phyloP scores from a whole-genome alignment of 2,888 invertebrate genomes.

The Candidula unifasciata region DNA sequence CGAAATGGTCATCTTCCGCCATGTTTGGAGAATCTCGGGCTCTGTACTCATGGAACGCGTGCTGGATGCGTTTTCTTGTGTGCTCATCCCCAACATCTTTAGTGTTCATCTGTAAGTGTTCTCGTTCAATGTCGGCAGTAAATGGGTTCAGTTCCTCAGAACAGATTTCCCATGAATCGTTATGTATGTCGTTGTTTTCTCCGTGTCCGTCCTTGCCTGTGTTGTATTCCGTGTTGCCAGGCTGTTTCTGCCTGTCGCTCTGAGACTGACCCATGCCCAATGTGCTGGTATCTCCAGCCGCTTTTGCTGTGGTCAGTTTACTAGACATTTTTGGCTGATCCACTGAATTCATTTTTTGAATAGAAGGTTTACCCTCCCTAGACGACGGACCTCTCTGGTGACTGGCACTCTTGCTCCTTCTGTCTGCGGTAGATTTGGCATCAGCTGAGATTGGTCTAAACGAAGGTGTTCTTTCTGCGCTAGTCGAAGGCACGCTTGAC shows the following conservation, averaged over 20 bases:
- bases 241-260: neutral
- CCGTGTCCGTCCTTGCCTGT: neutral
- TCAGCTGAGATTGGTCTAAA: neutral
- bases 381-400: neutral
- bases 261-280: neutral
- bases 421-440: neutral
- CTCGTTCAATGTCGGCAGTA: neutral
- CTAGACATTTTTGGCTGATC: neutral
- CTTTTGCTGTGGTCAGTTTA: neutral
- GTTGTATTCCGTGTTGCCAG: no score
- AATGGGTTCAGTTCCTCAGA: conserved; percentile 19
- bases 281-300: neutral
- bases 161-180: neutral
- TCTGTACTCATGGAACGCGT: neutral
- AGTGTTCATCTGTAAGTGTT: neutral
- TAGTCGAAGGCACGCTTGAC: neutral
- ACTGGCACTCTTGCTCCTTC: neutral
- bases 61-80: neutral
- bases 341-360: neutral
- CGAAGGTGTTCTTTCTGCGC: conserved; percentile 1
- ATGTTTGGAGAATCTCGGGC: neutral
- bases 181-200: neutral
- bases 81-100: conserved; percentile 7
- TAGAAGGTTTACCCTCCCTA: neutral
- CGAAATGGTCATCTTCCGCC: neutral